Evolutionary conservation across 1,140 invertebrate genomes (phyloP), one percentile per base, ranked within the genome.

Genomic region (Eueides isabella): DNA sequence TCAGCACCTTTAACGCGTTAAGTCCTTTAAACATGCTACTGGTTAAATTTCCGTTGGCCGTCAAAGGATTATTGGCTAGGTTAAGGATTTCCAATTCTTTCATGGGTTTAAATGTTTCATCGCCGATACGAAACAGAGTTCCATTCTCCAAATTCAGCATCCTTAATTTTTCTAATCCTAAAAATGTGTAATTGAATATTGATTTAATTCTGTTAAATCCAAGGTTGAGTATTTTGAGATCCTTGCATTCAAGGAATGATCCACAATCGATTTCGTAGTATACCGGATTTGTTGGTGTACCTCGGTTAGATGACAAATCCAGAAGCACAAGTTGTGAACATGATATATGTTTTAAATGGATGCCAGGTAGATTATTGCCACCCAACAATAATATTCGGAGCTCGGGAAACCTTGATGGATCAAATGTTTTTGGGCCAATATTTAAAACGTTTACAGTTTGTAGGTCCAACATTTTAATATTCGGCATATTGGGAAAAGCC

Each of bases 31-130:
- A 94, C 63, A 92, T 86, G 0, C 80, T 78, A 66, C 80, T 83
- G 3, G 87, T 88, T 48, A 94, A 68, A 71, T 92, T 89, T 48
- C 83, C 74, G 31, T 82, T 89, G 6, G 82, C 85, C n/a, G 87
- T 82, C 68, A 94, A 80, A 35, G 90, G 90, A 80, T 95, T 95
- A 72, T 94, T 93, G 14, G 91, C 91, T 78, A 95, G 82, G 79
- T 94, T 94, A 3, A 95, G 83, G 72, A 94, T 82, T 84, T 90
- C 82, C 35, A 95, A 83, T 65, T 88, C 89, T 38, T 78, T 85
- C 64, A 94, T 76, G 0, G 86, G 75, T 31, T 80, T 83, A 77
- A 95, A 94, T 28, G 92, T 91, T 31, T 77, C 85, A 28, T 83
- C 75, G 16, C 92, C 90, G 12, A 94, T 93, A 48, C 87, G 82